Conservation (phyloP, 2,113 vertebrate genomes). For the Canis aureus region DNA sequence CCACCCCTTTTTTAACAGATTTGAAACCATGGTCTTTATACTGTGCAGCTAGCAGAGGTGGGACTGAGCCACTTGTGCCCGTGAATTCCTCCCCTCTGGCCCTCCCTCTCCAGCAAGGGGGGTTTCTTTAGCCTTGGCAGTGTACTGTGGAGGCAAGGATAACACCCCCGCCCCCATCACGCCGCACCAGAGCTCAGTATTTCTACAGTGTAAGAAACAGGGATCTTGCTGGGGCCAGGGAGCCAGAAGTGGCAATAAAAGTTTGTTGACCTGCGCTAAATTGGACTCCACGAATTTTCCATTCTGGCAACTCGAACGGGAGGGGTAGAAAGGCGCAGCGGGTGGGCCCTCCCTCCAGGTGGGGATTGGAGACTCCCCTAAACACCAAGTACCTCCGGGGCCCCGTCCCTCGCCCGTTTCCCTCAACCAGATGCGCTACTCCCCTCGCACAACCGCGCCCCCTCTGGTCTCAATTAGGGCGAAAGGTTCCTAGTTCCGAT, state of each 20-base stretch:
- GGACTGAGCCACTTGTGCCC: slow-evolving; percentile 58
- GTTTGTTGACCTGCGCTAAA: slow-evolving; percentile 76
- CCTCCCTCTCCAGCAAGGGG: slow-evolving; percentile 24
- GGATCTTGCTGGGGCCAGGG: slow-evolving; percentile 45
- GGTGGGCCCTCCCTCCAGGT: neutral
- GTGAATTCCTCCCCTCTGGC: slow-evolving; percentile 51
- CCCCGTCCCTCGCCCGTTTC: neutral
- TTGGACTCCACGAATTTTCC: slow-evolving; percentile 73
- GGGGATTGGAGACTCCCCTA: neutral
- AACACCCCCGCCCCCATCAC: neutral
- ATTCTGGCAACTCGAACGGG: slow-evolving; percentile 54
- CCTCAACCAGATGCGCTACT: neutral
- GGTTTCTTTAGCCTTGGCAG: slow-evolving; percentile 66
- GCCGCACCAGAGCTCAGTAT: slow-evolving; percentile 40
- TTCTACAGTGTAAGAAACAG: slow-evolving; percentile 62
- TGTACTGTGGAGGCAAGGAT: neutral
- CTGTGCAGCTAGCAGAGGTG: slow-evolving; percentile 25
- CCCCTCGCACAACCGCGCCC: neutral
- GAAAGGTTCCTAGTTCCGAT: neutral
- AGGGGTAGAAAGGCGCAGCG: neutral
- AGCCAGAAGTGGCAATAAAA: slow-evolving; percentile 79
- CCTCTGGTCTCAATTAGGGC: neutral
- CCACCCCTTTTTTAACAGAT: neutral
- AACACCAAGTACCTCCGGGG: neutral
- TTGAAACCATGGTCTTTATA: slow-evolving; percentile 35